Evolutionary conservation across 2,113 vertebrate species (phyloP).

Genomic region (Phocoena phocoena): DNA sequence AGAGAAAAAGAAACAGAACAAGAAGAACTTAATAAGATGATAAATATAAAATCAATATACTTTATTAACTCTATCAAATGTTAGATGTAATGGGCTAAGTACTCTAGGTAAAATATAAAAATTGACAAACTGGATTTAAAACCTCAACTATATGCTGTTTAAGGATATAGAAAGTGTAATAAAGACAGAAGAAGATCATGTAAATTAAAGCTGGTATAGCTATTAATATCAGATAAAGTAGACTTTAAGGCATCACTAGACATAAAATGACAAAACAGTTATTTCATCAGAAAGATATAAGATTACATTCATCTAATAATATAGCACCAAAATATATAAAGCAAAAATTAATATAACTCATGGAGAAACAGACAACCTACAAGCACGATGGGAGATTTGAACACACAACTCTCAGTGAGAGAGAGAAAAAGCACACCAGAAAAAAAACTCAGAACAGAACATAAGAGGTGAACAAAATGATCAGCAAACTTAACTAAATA

Average conservation of each 20-base stretch:
- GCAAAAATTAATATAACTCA: constrained; percentile 37
- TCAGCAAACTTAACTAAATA: not conserved
- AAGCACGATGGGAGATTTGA: not conserved
- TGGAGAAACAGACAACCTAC: not conserved
- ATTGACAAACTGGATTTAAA: not conserved
- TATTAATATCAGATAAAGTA: not conserved
- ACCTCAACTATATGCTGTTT: not conserved
- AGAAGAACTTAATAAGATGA: not conserved
- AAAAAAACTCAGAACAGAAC: not conserved
- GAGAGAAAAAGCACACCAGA: not conserved
- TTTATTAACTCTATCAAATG: not conserved
- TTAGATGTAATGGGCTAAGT: not conserved
- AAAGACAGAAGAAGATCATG: not conserved
- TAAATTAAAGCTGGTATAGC: not conserved
- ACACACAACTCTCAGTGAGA: not conserved
- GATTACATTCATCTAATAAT: not conserved
- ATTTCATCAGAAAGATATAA: constrained; percentile 13
- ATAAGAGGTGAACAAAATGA: constrained; percentile 20
- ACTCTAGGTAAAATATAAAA: not conserved
- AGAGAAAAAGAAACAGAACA: not conserved
- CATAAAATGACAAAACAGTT: not conserved
- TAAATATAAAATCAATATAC: not conserved
- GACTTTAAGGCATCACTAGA: not conserved
- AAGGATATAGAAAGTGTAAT: not conserved
- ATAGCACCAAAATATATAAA: constrained; percentile 17